Evolutionary conservation across 2,797 vertebrate species (phyloP).

Genomic region (Pangasius djambal): DNA sequence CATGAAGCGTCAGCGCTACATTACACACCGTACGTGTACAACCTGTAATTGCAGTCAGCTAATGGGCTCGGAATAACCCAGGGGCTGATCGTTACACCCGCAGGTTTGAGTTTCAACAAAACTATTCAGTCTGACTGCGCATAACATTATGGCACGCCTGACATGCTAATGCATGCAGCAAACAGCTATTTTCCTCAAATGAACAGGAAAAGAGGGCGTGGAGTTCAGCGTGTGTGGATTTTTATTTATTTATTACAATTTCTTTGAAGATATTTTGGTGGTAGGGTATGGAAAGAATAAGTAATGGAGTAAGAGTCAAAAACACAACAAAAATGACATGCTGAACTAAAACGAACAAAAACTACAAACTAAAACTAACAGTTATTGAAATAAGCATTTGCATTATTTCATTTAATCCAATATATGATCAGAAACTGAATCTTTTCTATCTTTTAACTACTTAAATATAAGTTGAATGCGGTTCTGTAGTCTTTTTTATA

Average conservation of each 20-base stretch:
- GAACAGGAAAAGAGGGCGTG: background rate
- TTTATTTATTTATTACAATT: background rate
- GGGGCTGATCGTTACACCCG: background rate
- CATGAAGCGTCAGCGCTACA: background rate
- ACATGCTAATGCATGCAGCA: slow-evolving; percentile 17
- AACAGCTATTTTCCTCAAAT: background rate
- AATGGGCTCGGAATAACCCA: slow-evolving; percentile 14
- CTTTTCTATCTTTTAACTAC: background rate
- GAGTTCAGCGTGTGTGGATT: background rate
- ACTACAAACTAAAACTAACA: background rate
- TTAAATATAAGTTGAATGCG: background rate
- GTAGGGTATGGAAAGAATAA: background rate
- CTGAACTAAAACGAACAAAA: background rate
- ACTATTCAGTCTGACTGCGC: slow-evolving; percentile 25
- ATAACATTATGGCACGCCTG: slow-evolving; percentile 21
- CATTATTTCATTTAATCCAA: background rate
- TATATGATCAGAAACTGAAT: background rate
- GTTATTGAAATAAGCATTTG: background rate
- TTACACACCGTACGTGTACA: background rate
- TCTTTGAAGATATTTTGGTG: background rate
- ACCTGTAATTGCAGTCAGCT: slow-evolving; percentile 12
- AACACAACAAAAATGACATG: background rate
- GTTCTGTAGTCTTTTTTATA: too few species aligned
- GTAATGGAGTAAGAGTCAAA: background rate
- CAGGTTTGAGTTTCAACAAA: background rate